phyloP scores from a whole-genome alignment of 2,113 vertebrate genomes.

The Coregonus clupeaformis region DNA sequence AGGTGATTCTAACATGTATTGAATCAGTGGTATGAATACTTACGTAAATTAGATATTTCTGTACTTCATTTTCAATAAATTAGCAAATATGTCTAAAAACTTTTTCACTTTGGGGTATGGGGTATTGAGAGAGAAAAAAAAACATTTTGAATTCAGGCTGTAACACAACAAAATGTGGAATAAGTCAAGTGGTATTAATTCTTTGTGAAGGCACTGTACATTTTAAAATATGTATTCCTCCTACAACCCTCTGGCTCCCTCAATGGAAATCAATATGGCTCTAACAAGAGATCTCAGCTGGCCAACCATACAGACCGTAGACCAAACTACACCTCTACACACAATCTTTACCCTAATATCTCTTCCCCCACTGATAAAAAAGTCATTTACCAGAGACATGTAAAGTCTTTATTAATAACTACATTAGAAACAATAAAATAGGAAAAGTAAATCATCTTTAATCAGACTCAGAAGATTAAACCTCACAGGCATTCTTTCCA shows the following conservation, averaged over 20 bases:
- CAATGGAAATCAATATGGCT: conserved; percentile 57
- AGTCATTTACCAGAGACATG: conserved; percentile 24
- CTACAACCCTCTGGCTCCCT: conserved; percentile 40
- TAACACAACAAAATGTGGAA: too few relatives aligned
- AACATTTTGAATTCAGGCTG: too few relatives aligned
- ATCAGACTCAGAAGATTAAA: conserved; percentile 42
- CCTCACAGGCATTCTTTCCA: conserved; percentile 31
- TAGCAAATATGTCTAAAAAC: too few relatives aligned
- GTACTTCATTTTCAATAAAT: too few relatives aligned
- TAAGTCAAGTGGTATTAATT: too few relatives aligned
- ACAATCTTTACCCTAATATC: background rate
- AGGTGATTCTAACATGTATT: too few relatives aligned
- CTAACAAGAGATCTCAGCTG: conserved; percentile 35
- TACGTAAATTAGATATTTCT: too few relatives aligned
- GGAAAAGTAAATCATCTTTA: conserved; percentile 43
- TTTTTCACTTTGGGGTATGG: too few relatives aligned
- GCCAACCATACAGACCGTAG: conserved; percentile 27
- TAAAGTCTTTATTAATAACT: conserved; percentile 48
- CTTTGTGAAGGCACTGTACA: conserved; percentile 15
- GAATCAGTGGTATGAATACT: too few relatives aligned
- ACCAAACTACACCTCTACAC: conserved; percentile 24
- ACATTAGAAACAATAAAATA: conserved; percentile 38
- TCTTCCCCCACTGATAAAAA: conserved; percentile 40
- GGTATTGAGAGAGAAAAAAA: too few relatives aligned
- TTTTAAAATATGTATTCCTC: conserved; percentile 53